Evolutionary conservation across 2,888 invertebrate species (phyloP).

Genomic region (Lasioglossum marginatum): DNA sequence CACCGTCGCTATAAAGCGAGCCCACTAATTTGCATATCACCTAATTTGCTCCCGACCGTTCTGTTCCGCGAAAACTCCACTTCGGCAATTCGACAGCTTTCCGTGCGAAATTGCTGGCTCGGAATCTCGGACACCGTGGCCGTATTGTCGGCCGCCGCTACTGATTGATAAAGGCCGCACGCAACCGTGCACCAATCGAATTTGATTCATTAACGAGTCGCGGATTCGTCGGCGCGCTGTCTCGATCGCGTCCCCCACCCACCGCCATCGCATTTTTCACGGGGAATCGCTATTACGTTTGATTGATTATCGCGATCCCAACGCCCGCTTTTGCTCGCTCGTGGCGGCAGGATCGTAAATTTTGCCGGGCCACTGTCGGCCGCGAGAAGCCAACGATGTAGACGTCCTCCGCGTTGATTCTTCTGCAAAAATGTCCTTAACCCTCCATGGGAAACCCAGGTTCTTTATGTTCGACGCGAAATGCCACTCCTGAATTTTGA

Average conservation of each 20-base stretch:
- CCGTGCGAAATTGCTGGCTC: background rate
- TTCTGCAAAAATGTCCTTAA: background rate
- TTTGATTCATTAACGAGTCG: constrained; percentile 51
- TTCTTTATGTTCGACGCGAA: too few relatives aligned
- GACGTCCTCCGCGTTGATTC: constrained; percentile 13
- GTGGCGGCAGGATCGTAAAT: constrained; percentile 38
- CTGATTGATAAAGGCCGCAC: constrained; percentile 37
- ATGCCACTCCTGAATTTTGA: too few relatives aligned
- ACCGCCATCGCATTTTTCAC: constrained; percentile 23
- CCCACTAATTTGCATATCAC: constrained; percentile 2
- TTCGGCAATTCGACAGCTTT: background rate
- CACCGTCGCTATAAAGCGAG: background rate
- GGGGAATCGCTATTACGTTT: constrained; percentile 38
- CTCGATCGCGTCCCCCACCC: constrained; percentile 4
- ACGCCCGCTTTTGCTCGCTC: background rate
- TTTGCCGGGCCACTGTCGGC: constrained; percentile 19
- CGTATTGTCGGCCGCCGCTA: background rate
- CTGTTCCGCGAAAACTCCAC: background rate
- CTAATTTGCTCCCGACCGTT: constrained; percentile 8
- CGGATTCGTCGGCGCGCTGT: constrained; percentile 1
- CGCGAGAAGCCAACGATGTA: constrained; percentile 27
- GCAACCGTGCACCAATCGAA: constrained; percentile 31
- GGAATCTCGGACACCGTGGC: constrained; percentile 2
- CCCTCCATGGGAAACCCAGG: background rate
- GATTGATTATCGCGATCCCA: constrained; percentile 43